phyloP scores from a whole-genome alignment of 1,140 invertebrate species.

The Drosophila tsacasi region DNA sequence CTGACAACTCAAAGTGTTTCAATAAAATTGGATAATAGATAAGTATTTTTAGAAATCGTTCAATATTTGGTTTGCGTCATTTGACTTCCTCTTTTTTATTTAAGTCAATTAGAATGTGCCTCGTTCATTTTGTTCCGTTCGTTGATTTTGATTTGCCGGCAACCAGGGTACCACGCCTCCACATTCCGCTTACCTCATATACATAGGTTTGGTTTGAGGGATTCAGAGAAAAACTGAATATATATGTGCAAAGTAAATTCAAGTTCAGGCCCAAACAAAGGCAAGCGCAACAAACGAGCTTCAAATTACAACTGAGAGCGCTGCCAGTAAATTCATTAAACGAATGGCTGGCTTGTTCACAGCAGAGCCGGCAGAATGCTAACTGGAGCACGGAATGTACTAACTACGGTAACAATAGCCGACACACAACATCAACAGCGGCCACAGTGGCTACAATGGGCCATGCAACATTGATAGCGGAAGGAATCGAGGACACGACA shows the following conservation, averaged over 20 bases:
- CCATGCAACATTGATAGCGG: constrained; percentile 70
- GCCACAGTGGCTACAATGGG: constrained; percentile 33
- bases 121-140: constrained; percentile 34
- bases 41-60: constrained; percentile 26
- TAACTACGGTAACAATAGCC: constrained; percentile 26
- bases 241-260: constrained; percentile 51
- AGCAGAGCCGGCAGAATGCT: constrained; percentile 42
- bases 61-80: constrained; percentile 43
- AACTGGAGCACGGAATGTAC: constrained; percentile 73
- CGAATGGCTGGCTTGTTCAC: constrained; percentile 43
- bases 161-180: constrained; percentile 40
- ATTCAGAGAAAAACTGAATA: constrained; percentile 13
- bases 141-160: constrained; percentile 44
- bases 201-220: constrained; percentile 27
- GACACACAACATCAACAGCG: constrained; percentile 22
- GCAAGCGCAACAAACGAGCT: constrained; percentile 79
- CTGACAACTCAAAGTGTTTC: no score
- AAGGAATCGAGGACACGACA: constrained; percentile 50
- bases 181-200: constrained; percentile 46
- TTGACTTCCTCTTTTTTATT: constrained; percentile 25
- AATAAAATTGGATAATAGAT: neutral
- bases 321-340: constrained; percentile 68
- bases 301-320: constrained; percentile 78
- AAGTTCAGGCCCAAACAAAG: constrained; percentile 70
- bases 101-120: constrained; percentile 35